Base-by-base conservation (phyloP, 2,797 vertebrate genomes). In the Dallia pectoralis region DNA sequence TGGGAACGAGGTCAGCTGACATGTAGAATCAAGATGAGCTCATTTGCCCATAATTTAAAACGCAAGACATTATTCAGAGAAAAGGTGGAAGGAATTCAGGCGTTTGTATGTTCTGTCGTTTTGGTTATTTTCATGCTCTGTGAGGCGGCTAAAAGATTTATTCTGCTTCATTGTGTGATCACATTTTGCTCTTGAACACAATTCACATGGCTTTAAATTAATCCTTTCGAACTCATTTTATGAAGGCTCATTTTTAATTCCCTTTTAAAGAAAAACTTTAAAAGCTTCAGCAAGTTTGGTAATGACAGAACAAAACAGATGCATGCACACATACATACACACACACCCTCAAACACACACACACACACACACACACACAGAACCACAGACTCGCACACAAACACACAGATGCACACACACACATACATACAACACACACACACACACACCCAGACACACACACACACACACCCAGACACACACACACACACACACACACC, bases 181-280 rank as follows among this genome's bases (percentile, higher is more conserved):
- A 66, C 75, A 75, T 85, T 84, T 14, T 81, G 84, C 78, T 84
- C 82, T 76, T 80, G n/a, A 81, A 76, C 68, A 77, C 71, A 77
- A 79, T 71, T 66, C 56, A 4, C n/a, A 62, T 79, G 79, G 80
- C 74, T 79, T 80, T 71, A 75, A 70, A 76, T 4, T 7, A 18
- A 69, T 67, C 72, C 74, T 62, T 80, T 22, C 18, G 77, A 59
- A 75, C 81, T 75, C 62, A 44, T 61, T 61, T 77, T 74, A 67
- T 71, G 67, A 69, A 78, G 75, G 62, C 72, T 53, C 47, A 79
- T 29, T 69, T 51, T 70, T 73, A 74, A 74, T 71, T 78, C 66
- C 79, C 81, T 78, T 76, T 75, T 53, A 30, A 6, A 32, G 47
- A 30, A 73, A 70, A 77, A 32, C 70, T 74, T 79, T 74, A 79